Percentiles rank a stretch among this genome's conserved stretches.
Conservation (phyloP, 2,797 vertebrate genomes). For the Sardinella longiceps region DNA sequence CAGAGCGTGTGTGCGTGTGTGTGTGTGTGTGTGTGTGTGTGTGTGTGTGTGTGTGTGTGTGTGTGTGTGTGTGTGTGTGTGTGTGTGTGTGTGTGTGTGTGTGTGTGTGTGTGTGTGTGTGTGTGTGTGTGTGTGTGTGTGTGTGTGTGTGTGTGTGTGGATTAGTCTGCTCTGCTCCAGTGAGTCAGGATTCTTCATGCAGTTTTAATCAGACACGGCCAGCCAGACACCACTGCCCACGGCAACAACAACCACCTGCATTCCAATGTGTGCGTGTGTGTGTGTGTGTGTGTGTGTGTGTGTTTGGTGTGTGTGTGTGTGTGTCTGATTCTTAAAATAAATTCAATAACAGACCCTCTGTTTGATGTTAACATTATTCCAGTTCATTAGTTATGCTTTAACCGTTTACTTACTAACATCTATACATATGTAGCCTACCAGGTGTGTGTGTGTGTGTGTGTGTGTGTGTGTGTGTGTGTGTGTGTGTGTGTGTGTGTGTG, state of each 20-base stretch:
- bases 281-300: neutral
- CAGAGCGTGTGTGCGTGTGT: no score
- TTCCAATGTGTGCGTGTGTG: neutral
- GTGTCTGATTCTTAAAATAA: neutral
- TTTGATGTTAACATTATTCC: neutral
- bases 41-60: neutral
- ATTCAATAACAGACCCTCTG: neutral
- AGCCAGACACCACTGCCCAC: neutral
- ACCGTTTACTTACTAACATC: no score
- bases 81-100: neutral
- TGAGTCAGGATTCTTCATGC: conserved; percentile 2
- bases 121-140: conserved; percentile 31
- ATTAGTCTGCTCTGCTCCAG: conserved; percentile 1
- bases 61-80: neutral
- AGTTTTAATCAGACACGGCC: conserved; percentile 13
- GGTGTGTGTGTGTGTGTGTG: no score
- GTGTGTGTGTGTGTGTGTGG: neutral
- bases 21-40: conserved; percentile 42
- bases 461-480: no score
- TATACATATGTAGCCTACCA: no score
- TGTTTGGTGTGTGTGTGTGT: neutral
- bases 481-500: no score
- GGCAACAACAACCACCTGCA: conserved; percentile 18
- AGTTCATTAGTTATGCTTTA: neutral
- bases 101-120: neutral